Conservation (phyloP, 92 coral and sea anemone genomes). For the Epizoanthus scotinus region DNA sequence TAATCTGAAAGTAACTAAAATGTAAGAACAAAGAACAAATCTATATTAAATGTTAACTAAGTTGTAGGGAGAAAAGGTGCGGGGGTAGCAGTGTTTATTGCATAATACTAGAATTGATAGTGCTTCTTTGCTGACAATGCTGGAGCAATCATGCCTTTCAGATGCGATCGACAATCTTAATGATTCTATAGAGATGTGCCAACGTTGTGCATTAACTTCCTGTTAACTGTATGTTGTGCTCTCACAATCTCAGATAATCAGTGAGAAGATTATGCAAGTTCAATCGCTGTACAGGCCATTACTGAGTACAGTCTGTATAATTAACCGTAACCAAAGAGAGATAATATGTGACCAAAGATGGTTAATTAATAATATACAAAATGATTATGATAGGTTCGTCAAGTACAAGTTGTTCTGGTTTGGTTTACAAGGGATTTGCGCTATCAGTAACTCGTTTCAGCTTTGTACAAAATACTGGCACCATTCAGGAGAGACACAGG, state of each 20-base stretch:
- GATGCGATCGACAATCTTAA: background rate
- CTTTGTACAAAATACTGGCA: background rate
- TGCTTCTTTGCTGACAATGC: background rate
- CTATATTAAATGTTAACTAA: too few relatives aligned
- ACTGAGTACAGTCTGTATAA: background rate
- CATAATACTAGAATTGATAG: too few relatives aligned
- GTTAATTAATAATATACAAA: too few relatives aligned
- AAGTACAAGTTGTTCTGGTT: constrained; percentile 24
- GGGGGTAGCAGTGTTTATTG: too few relatives aligned
- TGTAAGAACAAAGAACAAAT: too few relatives aligned
- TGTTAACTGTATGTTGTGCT: background rate
- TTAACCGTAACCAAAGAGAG: background rate
- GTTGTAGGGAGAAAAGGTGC: too few relatives aligned
- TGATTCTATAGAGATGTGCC: constrained; percentile 1
- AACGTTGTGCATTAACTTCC: constrained; percentile 15
- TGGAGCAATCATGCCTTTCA: background rate
- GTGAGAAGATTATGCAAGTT: background rate
- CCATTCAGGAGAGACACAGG: background rate
- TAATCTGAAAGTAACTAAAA: too few relatives aligned
- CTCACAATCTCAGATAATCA: background rate
- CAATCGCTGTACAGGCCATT: background rate
- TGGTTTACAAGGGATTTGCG: background rate
- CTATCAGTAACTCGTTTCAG: constrained; percentile 6
- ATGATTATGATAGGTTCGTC: background rate
- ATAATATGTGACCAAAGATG: too few relatives aligned